Conservation (phyloP, 1,140 invertebrate species). For the Drosophila orena region DNA sequence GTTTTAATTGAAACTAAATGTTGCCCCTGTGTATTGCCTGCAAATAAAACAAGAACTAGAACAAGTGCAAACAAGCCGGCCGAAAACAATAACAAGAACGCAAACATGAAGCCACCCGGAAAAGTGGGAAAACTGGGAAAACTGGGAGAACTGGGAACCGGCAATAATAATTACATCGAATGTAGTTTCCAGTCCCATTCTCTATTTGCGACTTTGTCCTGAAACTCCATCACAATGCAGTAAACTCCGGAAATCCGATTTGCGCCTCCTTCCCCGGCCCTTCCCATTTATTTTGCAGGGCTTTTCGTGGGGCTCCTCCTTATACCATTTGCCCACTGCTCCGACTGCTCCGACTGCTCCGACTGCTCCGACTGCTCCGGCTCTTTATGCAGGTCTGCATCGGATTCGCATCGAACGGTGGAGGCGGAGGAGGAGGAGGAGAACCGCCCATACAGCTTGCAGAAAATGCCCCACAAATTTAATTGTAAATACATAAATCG, state of each 20-base stretch:
- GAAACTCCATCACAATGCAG: conserved; percentile 45
- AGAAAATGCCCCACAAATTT: conserved; percentile 11
- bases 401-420: conserved; percentile 15
- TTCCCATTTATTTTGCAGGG: conserved; percentile 11
- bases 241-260: conserved; percentile 51
- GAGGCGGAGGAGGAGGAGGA: no score
- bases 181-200: conserved; percentile 3
- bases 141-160: conserved; percentile 18
- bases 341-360: background rate
- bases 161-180: conserved; percentile 53
- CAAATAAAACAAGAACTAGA: conserved; percentile 65
- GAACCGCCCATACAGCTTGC: background rate
- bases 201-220: conserved; percentile 39
- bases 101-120: conserved; percentile 40
- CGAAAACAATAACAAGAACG: conserved; percentile 42
- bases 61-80: conserved; percentile 35
- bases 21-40: conserved; percentile 68
- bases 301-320: conserved; percentile 12
- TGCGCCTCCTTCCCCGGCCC: conserved; percentile 14
- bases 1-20: conserved; percentile 81
- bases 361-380: background rate
- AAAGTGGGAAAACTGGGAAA: conserved; percentile 14
- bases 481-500: conserved; percentile 36
- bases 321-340: background rate
- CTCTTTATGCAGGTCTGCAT: conserved; percentile 30